Conservation (phyloP, 2,888 invertebrate species). For the Drosophila differens region DNA sequence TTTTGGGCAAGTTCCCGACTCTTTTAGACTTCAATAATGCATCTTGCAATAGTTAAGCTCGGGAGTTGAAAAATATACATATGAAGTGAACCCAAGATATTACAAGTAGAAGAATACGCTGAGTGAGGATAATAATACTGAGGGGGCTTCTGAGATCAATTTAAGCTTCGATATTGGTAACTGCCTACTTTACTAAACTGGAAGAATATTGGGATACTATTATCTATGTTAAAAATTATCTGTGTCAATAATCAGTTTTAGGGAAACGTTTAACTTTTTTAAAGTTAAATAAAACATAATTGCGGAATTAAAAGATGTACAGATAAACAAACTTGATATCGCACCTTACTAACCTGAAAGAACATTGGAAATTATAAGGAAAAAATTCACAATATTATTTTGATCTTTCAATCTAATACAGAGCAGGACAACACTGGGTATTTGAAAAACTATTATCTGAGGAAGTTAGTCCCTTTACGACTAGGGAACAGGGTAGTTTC, state of each 20-base stretch:
- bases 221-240: neutral
- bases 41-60: neutral
- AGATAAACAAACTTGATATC: neutral
- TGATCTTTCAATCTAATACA: neutral
- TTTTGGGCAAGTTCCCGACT: neutral
- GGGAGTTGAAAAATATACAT: neutral
- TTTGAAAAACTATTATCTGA: neutral
- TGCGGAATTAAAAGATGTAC: neutral
- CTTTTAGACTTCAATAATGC: neutral
- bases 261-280: neutral
- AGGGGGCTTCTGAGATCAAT: neutral
- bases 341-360: neutral
- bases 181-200: neutral
- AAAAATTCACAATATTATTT: neutral
- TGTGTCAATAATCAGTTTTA: neutral
- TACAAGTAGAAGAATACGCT: neutral
- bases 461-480: neutral
- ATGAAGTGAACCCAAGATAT: neutral
- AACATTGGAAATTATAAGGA: no score
- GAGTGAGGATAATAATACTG: neutral
- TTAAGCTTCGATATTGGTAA: neutral
- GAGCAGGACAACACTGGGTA: neutral
- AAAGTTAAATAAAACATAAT: neutral
- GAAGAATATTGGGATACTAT: neutral
- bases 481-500: neutral